Base-by-base conservation (phyloP, 1,140 invertebrate species). In the Ericerus pela region DNA sequence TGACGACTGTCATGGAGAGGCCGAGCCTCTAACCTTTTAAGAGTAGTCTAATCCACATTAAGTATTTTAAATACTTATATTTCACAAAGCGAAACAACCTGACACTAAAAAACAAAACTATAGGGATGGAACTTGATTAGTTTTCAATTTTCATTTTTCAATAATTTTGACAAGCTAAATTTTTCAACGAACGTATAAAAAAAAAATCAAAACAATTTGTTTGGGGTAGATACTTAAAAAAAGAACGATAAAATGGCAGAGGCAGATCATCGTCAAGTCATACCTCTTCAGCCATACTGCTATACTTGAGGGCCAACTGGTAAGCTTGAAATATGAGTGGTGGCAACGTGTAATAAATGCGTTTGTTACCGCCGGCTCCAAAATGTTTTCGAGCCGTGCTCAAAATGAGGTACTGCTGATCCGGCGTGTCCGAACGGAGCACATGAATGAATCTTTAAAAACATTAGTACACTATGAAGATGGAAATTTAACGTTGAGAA, bases 251-350 rank as follows among this genome's bases (percentile, higher is more conserved):
- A 29, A 53, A 6, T 11, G 8, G n/a, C 16, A 14, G 26, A 43
- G 28, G 24, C 22, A 24, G 30, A 0, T 18, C 18, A 41, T 29
- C 38, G 0, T 56, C 22, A 51, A 43, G 53, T 47, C 64, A 62
- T 65, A 87, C 84, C 71, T 86, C 74, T 57, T 89, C 82, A 62
- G 79, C 77, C 5, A 82, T 67, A 14, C 81, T 75, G 66, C 83
- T 83, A 65, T 90, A 96, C 38, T 79, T 80, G 64, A 85, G 86
- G 0, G 93, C 88, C 26, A 98, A 73, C 58, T 85, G 81, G 66
- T 93, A 96, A 0, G 92, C 90, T 67, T 93, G 84, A 67, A 98
- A 98, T 1, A 98, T 78, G n/a, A 98, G 77, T 0, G 95, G 88
- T n/a, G 96, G 94, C 55, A 98, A 73, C 0, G 92, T 95, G 68